Evolutionary conservation across 64 coral and sea anemone genomes (phyloP).

Genomic region (Pachyseris speciosa): DNA sequence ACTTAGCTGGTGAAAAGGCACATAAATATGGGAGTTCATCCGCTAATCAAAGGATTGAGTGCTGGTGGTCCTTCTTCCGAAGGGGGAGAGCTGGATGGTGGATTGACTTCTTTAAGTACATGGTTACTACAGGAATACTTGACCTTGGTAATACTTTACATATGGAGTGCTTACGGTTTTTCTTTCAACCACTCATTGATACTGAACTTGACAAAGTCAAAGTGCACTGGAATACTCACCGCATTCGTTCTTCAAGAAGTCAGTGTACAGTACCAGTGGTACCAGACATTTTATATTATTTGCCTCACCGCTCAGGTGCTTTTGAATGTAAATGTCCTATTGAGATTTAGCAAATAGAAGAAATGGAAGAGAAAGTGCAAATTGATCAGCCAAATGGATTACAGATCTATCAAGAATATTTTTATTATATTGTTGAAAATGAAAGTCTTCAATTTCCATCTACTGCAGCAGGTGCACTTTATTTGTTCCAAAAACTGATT

Average conservation of each 20-base stretch:
- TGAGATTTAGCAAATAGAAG: neutral
- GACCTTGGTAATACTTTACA: slow-evolving; percentile 31
- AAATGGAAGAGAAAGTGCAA: slow-evolving; percentile 34
- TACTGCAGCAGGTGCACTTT: slow-evolving; percentile 8
- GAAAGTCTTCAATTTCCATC: neutral
- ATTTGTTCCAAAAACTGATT: slow-evolving; percentile 41
- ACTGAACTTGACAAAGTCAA: slow-evolving; percentile 36
- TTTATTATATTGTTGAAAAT: slow-evolving; percentile 36
- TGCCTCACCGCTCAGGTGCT: slow-evolving; percentile 23
- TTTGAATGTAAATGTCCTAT: neutral
- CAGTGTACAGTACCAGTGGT: slow-evolving; percentile 13
- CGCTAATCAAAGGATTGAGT: slow-evolving; percentile 26
- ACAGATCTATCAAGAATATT: slow-evolving; percentile 45
- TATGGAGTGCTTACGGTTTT: slow-evolving; percentile 62
- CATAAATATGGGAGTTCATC: slow-evolving; percentile 36
- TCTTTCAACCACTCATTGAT: neutral
- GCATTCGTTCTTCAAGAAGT: slow-evolving; percentile 37
- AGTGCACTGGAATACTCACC: slow-evolving; percentile 33
- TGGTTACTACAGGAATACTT: neutral
- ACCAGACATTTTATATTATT: slow-evolving; percentile 30
- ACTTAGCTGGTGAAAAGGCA: neutral
- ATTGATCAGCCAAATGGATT: neutral
- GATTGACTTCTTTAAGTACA: slow-evolving; percentile 45
- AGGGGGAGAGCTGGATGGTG: slow-evolving; percentile 13
- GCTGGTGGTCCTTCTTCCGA: slow-evolving; percentile 39